Evolutionary conservation across 1,140 invertebrate genomes (phyloP), one percentile per base, ranked within the genome.

Genomic region (Leptinotarsa lineolata): DNA sequence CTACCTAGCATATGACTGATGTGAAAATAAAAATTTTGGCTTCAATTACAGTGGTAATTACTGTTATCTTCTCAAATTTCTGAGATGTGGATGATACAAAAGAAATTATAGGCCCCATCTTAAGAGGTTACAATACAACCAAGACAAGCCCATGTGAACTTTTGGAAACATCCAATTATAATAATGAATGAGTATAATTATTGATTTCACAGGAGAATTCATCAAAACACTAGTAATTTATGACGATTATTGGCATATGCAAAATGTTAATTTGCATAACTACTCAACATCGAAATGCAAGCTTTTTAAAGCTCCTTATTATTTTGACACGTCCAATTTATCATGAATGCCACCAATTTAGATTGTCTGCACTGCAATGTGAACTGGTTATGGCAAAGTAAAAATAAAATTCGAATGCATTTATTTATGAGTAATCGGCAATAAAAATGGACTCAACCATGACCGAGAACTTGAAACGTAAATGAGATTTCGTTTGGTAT

Each of bases 241-340:
- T 54, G 48, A 16, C 15, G 15, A 54, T 54, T 54, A 54, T 54
- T 18, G 48, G 48, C 48, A 54, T 54, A 54, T 54, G 48, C 16
- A 54, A 54, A 54, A 16, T 8, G 6, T 15, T 0, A 54, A 54
- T 54, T 54, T 54, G 48, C 48, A 54, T 54, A 54, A 54, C 5
- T 54, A 54, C 48, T 54, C 16, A 2, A 8, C 15, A 54, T 18
- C n/a, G 16, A 54, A 54, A 54, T 54, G n/a, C 48, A 18, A n/a
- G n/a, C 48, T 11, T 39, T 39, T 39, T 39, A 8, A 54, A 54
- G 48, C 48, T 5, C n/a, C 48, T 54, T 18, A 16, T 54, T 16
- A 54, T 18, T 54, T 54, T 54, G 48, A 54, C 48, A 54, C n/a
- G 16, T 54, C 15, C 48, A 54, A 54, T 54, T 54, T 54, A 54